These are phyloP conservation scores for Chrysopilus asiliformis DNA, from an alignment of 2,888 invertebrate genomes.

Conservation along the genomic window DNA sequence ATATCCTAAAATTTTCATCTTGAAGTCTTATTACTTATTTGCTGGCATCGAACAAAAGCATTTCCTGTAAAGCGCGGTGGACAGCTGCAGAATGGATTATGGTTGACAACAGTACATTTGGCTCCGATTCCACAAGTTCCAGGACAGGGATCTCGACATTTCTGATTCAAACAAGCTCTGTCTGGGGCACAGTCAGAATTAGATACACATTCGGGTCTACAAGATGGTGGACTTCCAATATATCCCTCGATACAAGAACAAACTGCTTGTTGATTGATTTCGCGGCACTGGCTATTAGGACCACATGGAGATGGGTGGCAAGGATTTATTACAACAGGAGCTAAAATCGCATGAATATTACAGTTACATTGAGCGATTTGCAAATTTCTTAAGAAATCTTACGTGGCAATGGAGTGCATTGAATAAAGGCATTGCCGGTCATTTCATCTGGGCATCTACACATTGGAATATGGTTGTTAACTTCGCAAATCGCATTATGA, in stretches of 20 bases:
- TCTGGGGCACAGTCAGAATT: conserved; percentile 51
- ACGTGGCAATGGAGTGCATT: conserved; percentile 35
- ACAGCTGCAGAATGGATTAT: conserved; percentile 59
- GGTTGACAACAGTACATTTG: conserved; percentile 53
- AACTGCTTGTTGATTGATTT: conserved; percentile 38
- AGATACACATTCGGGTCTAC: conserved; percentile 63
- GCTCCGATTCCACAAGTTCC: conserved; percentile 58
- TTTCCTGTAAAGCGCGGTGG: conserved; percentile 49
- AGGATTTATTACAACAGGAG: conserved; percentile 5
- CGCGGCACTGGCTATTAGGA: conserved; percentile 48
- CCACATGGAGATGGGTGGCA: conserved; percentile 49
- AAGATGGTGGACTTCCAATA: conserved; percentile 53
- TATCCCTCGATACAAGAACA: conserved; percentile 50
- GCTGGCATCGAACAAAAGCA: conserved; percentile 46
- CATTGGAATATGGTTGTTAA: conserved; percentile 63
- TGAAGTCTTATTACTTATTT: too few species aligned
- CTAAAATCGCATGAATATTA: too few species aligned
- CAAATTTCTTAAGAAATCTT: too few species aligned
- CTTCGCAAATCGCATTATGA: conserved; percentile 57
- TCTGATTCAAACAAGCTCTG: conserved; percentile 52
- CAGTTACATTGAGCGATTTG: too few species aligned
- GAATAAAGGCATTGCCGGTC: conserved; percentile 58
- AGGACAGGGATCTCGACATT: conserved; percentile 59
- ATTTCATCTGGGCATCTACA: conserved; percentile 57
- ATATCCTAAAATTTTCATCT: too few species aligned